A percentile compares a stretch with the other conserved stretches of the same genome.
These are phyloP conservation scores for Petrocephalus microphthalmus DNA, from an alignment of 2,113 vertebrate species.

Conservation along the genomic window DNA sequence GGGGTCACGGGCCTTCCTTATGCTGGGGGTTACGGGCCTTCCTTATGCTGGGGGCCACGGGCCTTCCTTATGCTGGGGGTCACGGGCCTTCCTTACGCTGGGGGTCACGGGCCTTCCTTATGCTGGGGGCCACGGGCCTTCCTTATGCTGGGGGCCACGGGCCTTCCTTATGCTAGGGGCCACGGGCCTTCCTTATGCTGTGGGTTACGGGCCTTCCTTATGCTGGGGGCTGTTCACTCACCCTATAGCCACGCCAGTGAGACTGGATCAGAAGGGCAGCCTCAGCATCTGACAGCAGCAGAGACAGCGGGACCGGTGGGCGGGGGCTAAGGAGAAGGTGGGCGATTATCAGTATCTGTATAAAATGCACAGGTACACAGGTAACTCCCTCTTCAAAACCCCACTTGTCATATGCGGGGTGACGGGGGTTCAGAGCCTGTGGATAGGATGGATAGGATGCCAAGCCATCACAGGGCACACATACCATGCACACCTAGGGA, in stretches of 20 bases:
- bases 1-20: no score
- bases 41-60: background rate
- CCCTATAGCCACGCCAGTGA: constrained; percentile 88
- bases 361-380: background rate
- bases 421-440: background rate
- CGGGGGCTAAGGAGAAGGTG: constrained; percentile 61
- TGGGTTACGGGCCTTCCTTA: background rate
- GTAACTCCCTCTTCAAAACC: background rate
- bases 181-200: no score
- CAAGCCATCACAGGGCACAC: background rate
- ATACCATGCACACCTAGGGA: background rate
- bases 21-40: no score
- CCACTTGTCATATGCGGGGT: background rate
- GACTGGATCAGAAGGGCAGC: constrained; percentile 75
- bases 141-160: no score
- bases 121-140: no score
- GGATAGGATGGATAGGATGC: background rate
- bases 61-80: no score
- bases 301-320: constrained; percentile 66
- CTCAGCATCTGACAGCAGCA: constrained; percentile 67
- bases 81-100: no score
- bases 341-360: background rate
- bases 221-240: constrained; percentile 56
- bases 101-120: no score
- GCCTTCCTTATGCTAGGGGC: no score